These are phyloP conservation scores for Urechis unicinctus DNA, from an alignment of 2,888 invertebrate species.

Conservation along the genomic window DNA sequence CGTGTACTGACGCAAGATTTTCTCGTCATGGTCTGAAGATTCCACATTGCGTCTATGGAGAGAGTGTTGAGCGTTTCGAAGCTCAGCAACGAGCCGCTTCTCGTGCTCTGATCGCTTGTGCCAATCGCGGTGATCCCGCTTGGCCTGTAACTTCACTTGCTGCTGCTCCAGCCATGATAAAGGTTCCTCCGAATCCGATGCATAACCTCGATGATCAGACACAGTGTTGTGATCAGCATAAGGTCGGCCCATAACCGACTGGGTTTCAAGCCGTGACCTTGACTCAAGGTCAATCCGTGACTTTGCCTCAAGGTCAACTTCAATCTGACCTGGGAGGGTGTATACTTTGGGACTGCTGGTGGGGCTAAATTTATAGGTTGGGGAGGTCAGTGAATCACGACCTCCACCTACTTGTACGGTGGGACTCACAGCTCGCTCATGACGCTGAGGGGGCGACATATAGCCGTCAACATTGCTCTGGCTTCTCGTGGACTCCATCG, in stretches of 20 bases:
- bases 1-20: conserved; percentile 25
- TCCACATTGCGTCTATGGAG: conserved; percentile 51
- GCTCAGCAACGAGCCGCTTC: conserved; percentile 71
- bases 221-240: neutral
- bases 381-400: too few species aligned
- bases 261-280: conserved; percentile 22
- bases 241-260: neutral
- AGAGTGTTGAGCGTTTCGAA: conserved; percentile 40
- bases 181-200: conserved; percentile 20
- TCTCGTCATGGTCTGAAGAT: conserved; percentile 51
- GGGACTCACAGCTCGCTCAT: neutral
- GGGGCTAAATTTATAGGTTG: neutral
- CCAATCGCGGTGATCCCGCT: conserved; percentile 30
- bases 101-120: conserved; percentile 53
- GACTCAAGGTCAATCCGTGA: too few species aligned
- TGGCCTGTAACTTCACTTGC: conserved; percentile 38
- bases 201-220: conserved; percentile 10
- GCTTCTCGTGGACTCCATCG: neutral
- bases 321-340: neutral
- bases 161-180: conserved; percentile 46
- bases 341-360: neutral
- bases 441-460: neutral
- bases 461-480: neutral
- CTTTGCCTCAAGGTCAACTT: too few species aligned
- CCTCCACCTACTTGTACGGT: too few species aligned